These are phyloP conservation scores for Elgonia sp. DNA, from an alignment of 2,888 invertebrate species.

Conservation along the genomic window DNA sequence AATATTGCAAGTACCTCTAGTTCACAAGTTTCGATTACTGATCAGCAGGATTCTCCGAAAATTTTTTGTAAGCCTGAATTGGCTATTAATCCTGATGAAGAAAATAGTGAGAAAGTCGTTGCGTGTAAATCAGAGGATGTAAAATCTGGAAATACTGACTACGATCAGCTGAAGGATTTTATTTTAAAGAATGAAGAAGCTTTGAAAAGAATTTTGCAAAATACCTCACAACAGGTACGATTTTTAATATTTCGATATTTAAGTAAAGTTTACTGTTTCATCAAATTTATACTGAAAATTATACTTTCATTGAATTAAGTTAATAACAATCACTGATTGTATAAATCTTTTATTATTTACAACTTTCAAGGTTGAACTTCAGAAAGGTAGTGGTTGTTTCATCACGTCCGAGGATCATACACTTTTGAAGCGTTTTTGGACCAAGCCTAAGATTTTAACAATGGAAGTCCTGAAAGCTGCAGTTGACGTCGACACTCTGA, in stretches of 20 bases:
- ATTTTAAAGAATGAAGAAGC: background rate
- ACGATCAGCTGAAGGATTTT: background rate
- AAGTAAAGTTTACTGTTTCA: background rate
- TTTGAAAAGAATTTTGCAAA: background rate
- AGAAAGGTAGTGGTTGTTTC: background rate
- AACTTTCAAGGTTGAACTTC: slow-evolving; percentile 24
- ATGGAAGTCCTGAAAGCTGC: background rate
- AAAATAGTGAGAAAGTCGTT: too few relatives aligned
- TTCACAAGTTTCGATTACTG: too few relatives aligned
- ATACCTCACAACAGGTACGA: background rate
- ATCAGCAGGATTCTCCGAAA: too few relatives aligned
- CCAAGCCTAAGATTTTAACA: background rate
- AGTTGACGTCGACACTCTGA: background rate
- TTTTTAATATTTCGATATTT: background rate
- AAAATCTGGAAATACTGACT: too few relatives aligned
- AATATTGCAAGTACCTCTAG: too few relatives aligned
- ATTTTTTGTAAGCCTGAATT: too few relatives aligned
- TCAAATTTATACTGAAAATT: background rate
- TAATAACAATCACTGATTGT: background rate
- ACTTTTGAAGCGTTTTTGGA: background rate
- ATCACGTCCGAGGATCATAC: background rate
- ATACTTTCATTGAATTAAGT: background rate
- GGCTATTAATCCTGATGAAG: too few relatives aligned
- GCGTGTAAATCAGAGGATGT: too few relatives aligned
- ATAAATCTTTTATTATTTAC: too few relatives aligned